phyloP scores from a whole-genome alignment of 2,797 vertebrate genomes.

The Rhynchonycteris naso region DNA sequence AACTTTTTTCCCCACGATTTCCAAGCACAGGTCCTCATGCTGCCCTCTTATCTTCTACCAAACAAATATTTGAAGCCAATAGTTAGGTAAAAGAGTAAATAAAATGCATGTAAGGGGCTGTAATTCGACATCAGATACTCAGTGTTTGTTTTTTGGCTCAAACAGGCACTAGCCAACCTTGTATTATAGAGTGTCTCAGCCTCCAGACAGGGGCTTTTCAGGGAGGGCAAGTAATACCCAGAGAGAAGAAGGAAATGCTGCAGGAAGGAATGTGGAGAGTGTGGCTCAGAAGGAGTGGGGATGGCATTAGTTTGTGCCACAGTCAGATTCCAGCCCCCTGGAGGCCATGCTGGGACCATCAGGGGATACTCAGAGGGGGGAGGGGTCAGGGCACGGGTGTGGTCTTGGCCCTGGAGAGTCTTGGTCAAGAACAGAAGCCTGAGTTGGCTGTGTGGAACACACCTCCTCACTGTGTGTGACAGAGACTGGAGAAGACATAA shows the following conservation, averaged over 20 bases:
- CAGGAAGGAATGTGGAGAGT: not conserved
- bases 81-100: not conserved
- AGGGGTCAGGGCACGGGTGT: too few relatives aligned
- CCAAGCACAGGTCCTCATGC: not conserved
- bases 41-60: not conserved
- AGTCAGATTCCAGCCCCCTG: not conserved
- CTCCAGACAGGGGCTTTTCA: not conserved
- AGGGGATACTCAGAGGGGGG: not conserved
- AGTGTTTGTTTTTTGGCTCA: not conserved
- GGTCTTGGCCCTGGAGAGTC: not conserved
- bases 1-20: not conserved
- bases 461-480: not conserved
- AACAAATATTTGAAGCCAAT: slow-evolving; percentile 5
- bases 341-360: not conserved
- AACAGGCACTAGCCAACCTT: not conserved
- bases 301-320: not conserved
- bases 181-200: not conserved
- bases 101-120: not conserved
- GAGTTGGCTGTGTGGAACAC: not conserved
- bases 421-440: not conserved
- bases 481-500: not conserved
- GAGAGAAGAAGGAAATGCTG: not conserved
- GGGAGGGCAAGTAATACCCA: not conserved
- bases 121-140: not conserved
- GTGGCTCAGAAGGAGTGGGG: accelerated